A percentile compares a stretch with the other conserved stretches of the same genome.
These are phyloP conservation scores for Orchestia grillus DNA, from an alignment of 1,140 invertebrate genomes.

Conservation along the genomic window DNA sequence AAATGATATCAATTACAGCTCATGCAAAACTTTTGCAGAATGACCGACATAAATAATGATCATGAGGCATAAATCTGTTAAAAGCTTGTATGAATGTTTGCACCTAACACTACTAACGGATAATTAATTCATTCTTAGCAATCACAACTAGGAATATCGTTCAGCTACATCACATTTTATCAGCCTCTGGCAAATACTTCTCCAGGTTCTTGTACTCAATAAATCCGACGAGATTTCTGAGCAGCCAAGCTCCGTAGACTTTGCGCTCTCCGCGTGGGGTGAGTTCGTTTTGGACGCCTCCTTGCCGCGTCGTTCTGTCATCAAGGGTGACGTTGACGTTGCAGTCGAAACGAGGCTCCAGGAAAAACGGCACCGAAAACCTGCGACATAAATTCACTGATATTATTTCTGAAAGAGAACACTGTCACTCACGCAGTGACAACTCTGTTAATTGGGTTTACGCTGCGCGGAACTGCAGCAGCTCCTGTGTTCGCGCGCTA, in stretches of 20 bases:
- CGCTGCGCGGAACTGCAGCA: no score
- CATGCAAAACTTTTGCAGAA: no score
- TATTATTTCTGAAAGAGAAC: not conserved
- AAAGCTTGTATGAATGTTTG: no score
- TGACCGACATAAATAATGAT: no score
- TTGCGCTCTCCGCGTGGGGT: not conserved
- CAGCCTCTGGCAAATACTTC: not conserved
- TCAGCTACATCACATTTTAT: not conserved
- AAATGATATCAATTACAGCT: no score
- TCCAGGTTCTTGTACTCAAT: slow-evolving; percentile 43
- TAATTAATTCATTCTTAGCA: no score
- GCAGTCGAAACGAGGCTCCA: slow-evolving; percentile 57
- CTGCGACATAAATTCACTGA: not conserved
- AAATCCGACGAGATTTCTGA: slow-evolving; percentile 34
- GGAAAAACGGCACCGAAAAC: slow-evolving; percentile 60
- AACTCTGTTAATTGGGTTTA: no score
- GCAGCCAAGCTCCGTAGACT: slow-evolving; percentile 42
- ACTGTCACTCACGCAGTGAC: no score
- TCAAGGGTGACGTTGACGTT: slow-evolving; percentile 58
- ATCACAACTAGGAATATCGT: no score
- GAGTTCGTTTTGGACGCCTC: not conserved
- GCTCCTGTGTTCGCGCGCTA: no score
- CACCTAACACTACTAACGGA: no score
- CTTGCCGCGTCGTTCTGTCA: not conserved
- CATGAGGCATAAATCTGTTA: no score